These are phyloP conservation scores for Asarcornis scutulata DNA, from an alignment of 2,113 vertebrate species.

Conservation along the genomic window DNA sequence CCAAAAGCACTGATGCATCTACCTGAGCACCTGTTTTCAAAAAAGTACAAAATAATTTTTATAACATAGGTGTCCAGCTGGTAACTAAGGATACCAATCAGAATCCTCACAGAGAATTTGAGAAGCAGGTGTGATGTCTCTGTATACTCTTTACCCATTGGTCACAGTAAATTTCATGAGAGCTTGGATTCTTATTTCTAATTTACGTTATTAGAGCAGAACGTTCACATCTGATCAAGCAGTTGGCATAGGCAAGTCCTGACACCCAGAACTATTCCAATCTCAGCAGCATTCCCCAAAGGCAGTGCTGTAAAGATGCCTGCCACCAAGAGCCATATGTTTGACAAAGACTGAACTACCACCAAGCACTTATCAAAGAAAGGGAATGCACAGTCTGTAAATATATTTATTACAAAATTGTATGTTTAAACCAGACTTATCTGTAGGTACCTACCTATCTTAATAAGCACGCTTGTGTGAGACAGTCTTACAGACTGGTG, in stretches of 20 bases:
- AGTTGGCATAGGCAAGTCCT: conserved; percentile 17
- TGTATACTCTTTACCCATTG: neutral
- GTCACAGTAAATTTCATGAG: neutral
- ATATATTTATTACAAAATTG: neutral
- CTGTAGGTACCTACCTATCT: neutral
- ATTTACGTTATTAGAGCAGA: conserved; percentile 40
- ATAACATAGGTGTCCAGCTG: neutral
- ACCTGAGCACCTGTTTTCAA: neutral
- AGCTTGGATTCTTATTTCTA: neutral
- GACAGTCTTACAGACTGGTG: neutral
- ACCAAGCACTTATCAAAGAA: neutral
- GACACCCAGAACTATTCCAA: conserved; percentile 13
- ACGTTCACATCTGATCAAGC: conserved; percentile 42
- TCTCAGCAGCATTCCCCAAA: conserved; percentile 31
- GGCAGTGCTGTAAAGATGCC: neutral
- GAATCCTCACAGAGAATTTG: neutral
- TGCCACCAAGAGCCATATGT: conserved; percentile 21
- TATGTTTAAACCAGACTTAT: neutral
- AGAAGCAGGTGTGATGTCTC: neutral
- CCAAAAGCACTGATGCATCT: neutral
- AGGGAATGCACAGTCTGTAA: neutral
- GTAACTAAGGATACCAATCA: neutral
- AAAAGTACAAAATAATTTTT: neutral
- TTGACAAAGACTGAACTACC: neutral
- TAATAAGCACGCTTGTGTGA: fast-evolving